Evolutionary conservation across 2,113 vertebrate species (phyloP), one percentile per base, ranked within the genome.

Genomic region (Triplophysa siluroides): DNA sequence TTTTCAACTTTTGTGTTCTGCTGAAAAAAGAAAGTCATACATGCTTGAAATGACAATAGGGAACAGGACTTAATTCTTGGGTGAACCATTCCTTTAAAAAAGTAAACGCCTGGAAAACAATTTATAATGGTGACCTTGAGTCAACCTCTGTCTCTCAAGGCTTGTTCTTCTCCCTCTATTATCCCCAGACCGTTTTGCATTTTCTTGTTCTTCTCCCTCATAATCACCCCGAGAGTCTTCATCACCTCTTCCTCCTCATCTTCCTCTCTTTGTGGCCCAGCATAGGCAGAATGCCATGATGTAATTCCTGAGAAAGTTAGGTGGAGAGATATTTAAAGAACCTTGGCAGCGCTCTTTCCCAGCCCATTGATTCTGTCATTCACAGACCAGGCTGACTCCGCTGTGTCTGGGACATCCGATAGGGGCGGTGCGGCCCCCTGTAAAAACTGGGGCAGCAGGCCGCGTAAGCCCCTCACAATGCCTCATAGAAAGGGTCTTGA

Each of bases 341-440:
- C 83, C 81, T 86, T 87, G 83, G 87, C 79, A 78, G 84, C 85
- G 88, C 86, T 89, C 85, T 90, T 85, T 92, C 92, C 89, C 91
- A 90, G 90, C 87, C 86, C 88, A 91, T 89, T 91, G 91, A 92
- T 91, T 89, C 88, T 92, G 91, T 92, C 91, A 91, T 86, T 90
- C 90, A 89, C 86, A 87, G 87, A 86, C 86, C 52, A 78, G 89
- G 78, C 89, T 88, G 92, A 91, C 92, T 93, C 92, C 92, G 87
- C 91, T 88, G 87, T 90, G 91, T 92, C 92, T 93, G 90, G 90
- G 93, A 93, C 91, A 92, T 92, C 90, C 88, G 89, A 93, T 92
- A 91, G 91, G 90, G 88, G 89, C 86, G 85, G 90, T 89, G 88
- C 86, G 81, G 90, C 83, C 84, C 86, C 82, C 67, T 47, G 29